Percentiles rank a stretch among this genome's conserved stretches.
These are phyloP conservation scores for Aurelia aurita complex sp. Pacific DNA, from an alignment of 30 jellyfish, hydroid and myxozoan genomes.

Conservation along the genomic window DNA sequence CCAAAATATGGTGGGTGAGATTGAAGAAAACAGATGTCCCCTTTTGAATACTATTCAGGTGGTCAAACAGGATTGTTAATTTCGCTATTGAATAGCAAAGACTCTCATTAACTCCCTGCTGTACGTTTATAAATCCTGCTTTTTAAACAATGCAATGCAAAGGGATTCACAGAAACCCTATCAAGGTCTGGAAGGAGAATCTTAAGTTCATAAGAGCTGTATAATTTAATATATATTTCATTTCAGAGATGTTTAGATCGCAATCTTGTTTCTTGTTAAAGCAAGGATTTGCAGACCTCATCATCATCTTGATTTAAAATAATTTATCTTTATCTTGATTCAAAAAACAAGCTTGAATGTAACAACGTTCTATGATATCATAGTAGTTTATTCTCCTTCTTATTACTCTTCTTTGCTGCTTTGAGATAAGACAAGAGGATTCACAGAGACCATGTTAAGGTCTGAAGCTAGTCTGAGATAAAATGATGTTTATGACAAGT, in stretches of 20 bases:
- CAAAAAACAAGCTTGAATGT: too few relatives aligned
- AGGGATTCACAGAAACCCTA: background rate
- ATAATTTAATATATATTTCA: too few relatives aligned
- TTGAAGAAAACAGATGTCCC: conserved; percentile 6
- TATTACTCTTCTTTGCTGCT: background rate
- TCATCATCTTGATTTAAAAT: too few relatives aligned
- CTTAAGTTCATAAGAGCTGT: background rate
- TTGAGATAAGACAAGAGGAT: background rate
- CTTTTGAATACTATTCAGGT: conserved; percentile 13
- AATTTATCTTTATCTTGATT: too few relatives aligned
- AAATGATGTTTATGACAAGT: background rate
- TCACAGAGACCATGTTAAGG: background rate
- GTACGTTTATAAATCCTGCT: background rate
- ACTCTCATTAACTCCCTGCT: conserved; percentile 7
- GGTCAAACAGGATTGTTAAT: background rate
- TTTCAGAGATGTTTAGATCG: too few relatives aligned
- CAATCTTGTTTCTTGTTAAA: too few relatives aligned
- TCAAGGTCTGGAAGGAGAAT: background rate
- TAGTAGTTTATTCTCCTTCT: too few relatives aligned
- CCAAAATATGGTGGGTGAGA: background rate
- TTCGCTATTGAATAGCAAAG: background rate
- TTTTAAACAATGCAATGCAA: background rate
- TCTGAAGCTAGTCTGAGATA: background rate
- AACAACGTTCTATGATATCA: too few relatives aligned
- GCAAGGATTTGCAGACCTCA: too few relatives aligned